Conservation (phyloP, 2,888 invertebrate genomes). For the Chaetoderma sp. region DNA sequence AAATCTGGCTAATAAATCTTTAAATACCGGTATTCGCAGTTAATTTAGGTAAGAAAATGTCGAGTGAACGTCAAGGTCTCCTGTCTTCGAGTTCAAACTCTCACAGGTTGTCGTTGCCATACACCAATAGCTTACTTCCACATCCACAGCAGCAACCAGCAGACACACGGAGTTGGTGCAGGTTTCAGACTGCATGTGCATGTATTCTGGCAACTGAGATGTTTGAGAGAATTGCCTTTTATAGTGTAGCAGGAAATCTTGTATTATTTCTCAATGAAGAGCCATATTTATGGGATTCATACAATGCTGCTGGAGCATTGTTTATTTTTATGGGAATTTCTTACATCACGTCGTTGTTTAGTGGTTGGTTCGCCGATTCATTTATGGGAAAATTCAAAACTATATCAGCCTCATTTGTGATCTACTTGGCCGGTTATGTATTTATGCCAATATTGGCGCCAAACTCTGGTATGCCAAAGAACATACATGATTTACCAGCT, state of each 20-base stretch:
- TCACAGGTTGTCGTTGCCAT: too few relatives aligned
- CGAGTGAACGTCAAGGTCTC: too few relatives aligned
- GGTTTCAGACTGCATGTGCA: slow-evolving; percentile 27
- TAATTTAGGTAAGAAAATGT: too few relatives aligned
- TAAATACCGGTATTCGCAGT: too few relatives aligned
- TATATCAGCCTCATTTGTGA: slow-evolving; percentile 65
- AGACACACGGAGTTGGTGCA: slow-evolving; percentile 4
- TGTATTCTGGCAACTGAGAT: slow-evolving; percentile 50
- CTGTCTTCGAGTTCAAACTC: too few relatives aligned
- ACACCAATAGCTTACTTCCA: too few relatives aligned
- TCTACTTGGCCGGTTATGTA: slow-evolving; percentile 69
- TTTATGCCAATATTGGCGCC: slow-evolving; percentile 48
- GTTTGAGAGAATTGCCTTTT: slow-evolving; percentile 58
- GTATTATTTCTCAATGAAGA: slow-evolving; percentile 63
- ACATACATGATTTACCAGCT: too few relatives aligned
- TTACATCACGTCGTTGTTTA: slow-evolving; percentile 70
- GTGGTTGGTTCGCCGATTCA: slow-evolving; percentile 71
- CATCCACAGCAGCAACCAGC: too few relatives aligned
- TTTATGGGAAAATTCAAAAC: slow-evolving; percentile 68
- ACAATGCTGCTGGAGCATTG: slow-evolving; percentile 69
- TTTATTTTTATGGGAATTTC: slow-evolving; percentile 70
- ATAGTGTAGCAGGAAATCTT: slow-evolving; percentile 61
- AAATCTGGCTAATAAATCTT: too few relatives aligned
- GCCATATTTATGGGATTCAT: slow-evolving; percentile 67
- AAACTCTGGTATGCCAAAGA: background rate